Percentiles rank a stretch among this genome's conserved stretches.
Conservation (phyloP, 2,113 vertebrate genomes). For the Myrmecophaga tridactyla region DNA sequence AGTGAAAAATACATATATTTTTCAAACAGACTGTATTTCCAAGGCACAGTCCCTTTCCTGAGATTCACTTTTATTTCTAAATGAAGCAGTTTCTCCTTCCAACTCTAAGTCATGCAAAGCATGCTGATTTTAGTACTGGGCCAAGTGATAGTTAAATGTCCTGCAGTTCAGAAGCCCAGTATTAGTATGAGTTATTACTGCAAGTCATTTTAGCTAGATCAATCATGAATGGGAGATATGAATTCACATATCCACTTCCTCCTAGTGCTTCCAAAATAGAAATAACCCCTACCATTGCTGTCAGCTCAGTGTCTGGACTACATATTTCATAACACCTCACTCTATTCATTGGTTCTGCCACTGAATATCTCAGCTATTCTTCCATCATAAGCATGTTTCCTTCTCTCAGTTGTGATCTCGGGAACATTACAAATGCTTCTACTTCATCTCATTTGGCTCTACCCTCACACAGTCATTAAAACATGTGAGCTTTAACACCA, state of each 20-base stretch:
- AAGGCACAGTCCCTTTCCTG: too few species aligned
- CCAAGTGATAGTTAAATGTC: background rate
- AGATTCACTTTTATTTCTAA: background rate
- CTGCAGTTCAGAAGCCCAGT: background rate
- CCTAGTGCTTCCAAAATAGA: background rate
- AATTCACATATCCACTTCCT: fast-evolving
- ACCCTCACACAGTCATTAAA: background rate
- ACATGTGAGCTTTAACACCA: fast-evolving
- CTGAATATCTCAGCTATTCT: too few species aligned
- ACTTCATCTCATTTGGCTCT: background rate
- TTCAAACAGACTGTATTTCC: too few species aligned
- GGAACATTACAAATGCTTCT: fast-evolving
- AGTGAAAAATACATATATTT: background rate
- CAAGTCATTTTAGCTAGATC: background rate
- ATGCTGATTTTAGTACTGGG: background rate
- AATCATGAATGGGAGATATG: fast-evolving
- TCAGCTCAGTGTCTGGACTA: fast-evolving
- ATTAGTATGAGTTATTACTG: background rate
- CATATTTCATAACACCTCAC: fast-evolving
- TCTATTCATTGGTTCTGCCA: fast-evolving
- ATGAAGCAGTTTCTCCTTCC: background rate
- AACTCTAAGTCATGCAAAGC: too few species aligned
- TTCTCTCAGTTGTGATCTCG: background rate
- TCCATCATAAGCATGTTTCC: too few species aligned
- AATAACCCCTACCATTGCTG: background rate